A percentile compares a stretch with the other conserved stretches of the same genome.
These are phyloP conservation scores for Rhyacophila evoluta DNA, from an alignment of 2,888 invertebrate genomes.

Conservation along the genomic window DNA sequence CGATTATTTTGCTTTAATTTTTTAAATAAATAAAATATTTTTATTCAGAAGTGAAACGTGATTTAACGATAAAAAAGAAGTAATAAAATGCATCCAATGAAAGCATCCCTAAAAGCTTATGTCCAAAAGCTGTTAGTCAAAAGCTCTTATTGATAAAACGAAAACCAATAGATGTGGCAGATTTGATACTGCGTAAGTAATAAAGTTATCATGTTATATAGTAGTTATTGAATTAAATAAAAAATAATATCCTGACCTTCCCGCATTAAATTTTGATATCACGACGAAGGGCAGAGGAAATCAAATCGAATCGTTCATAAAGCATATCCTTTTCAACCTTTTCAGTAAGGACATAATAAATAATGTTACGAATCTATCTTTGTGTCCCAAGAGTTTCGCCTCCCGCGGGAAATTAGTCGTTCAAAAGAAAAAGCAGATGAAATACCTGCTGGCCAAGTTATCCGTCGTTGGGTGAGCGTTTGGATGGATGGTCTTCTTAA, in stretches of 20 bases:
- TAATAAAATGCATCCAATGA: too few relatives aligned
- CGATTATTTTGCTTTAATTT: too few relatives aligned
- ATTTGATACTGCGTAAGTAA: too few relatives aligned
- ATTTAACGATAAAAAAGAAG: too few relatives aligned
- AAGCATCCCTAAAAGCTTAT: too few relatives aligned
- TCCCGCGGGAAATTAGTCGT: constrained; percentile 34
- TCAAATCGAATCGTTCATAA: constrained; percentile 21
- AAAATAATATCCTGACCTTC: background rate
- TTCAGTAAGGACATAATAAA: constrained; percentile 30
- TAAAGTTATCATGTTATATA: background rate
- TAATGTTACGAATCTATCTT: constrained; percentile 35
- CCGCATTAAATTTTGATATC: background rate
- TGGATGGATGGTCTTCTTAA: background rate
- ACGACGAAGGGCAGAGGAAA: background rate
- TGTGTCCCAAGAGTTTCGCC: background rate
- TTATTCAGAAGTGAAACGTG: too few relatives aligned
- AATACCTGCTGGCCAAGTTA: background rate
- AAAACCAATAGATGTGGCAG: too few relatives aligned
- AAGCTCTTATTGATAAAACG: too few relatives aligned
- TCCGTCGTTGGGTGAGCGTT: constrained; percentile 7
- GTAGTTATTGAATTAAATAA: background rate
- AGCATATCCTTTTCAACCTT: constrained; percentile 12
- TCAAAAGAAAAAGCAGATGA: constrained; percentile 19
- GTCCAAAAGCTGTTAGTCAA: too few relatives aligned
- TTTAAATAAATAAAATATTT: too few relatives aligned